Percentiles rank a stretch among this genome's conserved stretches.
phyloP scores from a whole-genome alignment of 2,113 vertebrate species.

The Eclectus roratus region DNA sequence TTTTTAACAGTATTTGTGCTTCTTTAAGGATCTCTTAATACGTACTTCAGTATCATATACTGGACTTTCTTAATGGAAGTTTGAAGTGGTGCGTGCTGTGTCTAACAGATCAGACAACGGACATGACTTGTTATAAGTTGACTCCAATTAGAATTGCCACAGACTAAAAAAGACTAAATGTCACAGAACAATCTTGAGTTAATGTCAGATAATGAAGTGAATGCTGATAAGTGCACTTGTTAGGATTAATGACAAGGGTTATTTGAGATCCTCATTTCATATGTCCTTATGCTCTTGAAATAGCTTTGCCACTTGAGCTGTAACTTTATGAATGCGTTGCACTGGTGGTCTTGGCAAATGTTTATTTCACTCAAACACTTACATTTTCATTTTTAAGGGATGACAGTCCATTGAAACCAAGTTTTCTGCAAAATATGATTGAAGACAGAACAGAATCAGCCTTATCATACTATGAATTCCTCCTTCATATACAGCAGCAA shows the following conservation, averaged over 20 bases:
- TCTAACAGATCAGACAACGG: neutral
- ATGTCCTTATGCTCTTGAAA: neutral
- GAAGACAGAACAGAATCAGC: slow-evolving; percentile 98
- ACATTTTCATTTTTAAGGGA: slow-evolving; percentile 80
- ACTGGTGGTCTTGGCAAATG: neutral
- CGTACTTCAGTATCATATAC: neutral
- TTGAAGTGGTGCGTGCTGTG: neutral
- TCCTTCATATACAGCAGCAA: slow-evolving; percentile 96
- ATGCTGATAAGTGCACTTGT: neutral
- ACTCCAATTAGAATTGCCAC: neutral
- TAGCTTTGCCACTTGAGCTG: neutral
- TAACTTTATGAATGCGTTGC: neutral
- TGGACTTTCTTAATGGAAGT: neutral
- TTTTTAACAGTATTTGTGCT: neutral
- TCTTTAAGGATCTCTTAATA: neutral
- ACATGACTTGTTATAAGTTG: neutral
- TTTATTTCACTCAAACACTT: slow-evolving; percentile 7
- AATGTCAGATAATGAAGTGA: neutral
- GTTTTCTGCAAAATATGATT: slow-evolving; percentile 94
- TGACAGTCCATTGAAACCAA: slow-evolving; percentile 87
- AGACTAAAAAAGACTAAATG: neutral
- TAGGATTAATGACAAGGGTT: neutral
- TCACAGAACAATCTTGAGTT: neutral
- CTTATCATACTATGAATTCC: slow-evolving; percentile 96
- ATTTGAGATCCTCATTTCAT: neutral